A percentile compares a stretch with the other conserved stretches of the same genome.
Evolutionary conservation across 2,888 invertebrate species (phyloP).

Genomic region (Oscheius sp.): DNA sequence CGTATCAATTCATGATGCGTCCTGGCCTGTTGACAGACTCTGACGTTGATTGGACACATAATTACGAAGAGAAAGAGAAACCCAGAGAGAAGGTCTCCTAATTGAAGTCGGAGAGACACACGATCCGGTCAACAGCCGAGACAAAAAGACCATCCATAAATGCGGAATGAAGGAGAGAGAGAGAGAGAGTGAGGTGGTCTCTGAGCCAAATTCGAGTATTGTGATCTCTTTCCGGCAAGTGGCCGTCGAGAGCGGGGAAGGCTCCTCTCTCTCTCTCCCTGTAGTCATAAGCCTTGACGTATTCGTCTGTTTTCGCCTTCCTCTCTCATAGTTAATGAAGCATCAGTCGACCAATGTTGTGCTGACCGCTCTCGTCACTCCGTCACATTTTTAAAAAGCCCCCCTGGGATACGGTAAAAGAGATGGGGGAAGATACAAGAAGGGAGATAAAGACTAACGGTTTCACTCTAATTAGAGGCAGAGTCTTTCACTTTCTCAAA

Average conservation of each 20-base stretch:
- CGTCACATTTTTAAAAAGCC: too few relatives aligned
- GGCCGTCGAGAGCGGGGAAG: slow-evolving; percentile 12
- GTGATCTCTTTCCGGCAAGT: background rate
- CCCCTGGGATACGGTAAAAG: too few relatives aligned
- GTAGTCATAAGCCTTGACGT: slow-evolving; percentile 10
- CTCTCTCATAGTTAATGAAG: slow-evolving; percentile 26
- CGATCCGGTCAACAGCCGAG: slow-evolving; percentile 18
- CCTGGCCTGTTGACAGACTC: background rate
- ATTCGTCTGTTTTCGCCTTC: slow-evolving; percentile 5
- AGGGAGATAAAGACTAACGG: background rate
- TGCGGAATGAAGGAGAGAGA: slow-evolving; percentile 14
- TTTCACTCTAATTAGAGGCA: too few relatives aligned
- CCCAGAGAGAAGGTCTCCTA: background rate
- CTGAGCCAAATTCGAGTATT: background rate
- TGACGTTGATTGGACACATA: slow-evolving; percentile 23
- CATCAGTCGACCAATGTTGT: background rate
- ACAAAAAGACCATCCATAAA: slow-evolving; percentile 22
- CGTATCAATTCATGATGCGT: background rate
- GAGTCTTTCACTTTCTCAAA: too few relatives aligned
- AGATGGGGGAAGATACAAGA: too few relatives aligned
- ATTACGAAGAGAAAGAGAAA: slow-evolving; percentile 11
- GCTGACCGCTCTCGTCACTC: too few relatives aligned
- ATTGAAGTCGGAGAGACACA: slow-evolving; percentile 24
- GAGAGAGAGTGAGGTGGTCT: too few relatives aligned
- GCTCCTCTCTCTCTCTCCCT: too few relatives aligned